phyloP scores from a whole-genome alignment of 2,797 vertebrate genomes.

The Antrozous pallidus region DNA sequence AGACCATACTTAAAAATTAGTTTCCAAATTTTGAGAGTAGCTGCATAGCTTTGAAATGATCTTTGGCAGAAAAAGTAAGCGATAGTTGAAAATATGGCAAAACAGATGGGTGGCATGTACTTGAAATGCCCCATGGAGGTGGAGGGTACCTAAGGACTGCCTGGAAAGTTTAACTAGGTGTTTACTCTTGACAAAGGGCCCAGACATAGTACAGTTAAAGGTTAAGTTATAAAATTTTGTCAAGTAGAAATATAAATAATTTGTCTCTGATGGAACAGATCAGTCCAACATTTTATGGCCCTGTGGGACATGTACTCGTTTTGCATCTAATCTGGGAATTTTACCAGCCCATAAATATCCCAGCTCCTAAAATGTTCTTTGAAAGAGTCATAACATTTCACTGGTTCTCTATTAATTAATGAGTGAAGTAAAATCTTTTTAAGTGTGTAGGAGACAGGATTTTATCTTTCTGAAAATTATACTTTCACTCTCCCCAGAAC shows the following conservation, averaged over 20 bases:
- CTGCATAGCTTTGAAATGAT: not conserved
- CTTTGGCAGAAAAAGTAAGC: not conserved
- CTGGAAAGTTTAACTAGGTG: not conserved
- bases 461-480: conserved; percentile 10
- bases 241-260: not conserved
- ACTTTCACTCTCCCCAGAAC: not conserved
- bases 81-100: not conserved
- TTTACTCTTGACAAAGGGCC: not conserved
- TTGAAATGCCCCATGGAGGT: not conserved
- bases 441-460: not conserved
- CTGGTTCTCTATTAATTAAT: not conserved
- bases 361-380: not conserved
- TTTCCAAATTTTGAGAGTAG: not conserved
- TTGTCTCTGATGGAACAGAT: not conserved
- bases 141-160: not conserved
- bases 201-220: not conserved
- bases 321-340: not conserved
- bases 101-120: not conserved
- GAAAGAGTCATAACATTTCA: not conserved
- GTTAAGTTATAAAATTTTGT: not conserved
- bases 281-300: not conserved
- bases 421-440: not conserved
- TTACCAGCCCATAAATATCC: not conserved
- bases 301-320: not conserved
- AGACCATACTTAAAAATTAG: not conserved